Conservation (phyloP, 2,888 invertebrate genomes). For the Anticlea derivata region DNA sequence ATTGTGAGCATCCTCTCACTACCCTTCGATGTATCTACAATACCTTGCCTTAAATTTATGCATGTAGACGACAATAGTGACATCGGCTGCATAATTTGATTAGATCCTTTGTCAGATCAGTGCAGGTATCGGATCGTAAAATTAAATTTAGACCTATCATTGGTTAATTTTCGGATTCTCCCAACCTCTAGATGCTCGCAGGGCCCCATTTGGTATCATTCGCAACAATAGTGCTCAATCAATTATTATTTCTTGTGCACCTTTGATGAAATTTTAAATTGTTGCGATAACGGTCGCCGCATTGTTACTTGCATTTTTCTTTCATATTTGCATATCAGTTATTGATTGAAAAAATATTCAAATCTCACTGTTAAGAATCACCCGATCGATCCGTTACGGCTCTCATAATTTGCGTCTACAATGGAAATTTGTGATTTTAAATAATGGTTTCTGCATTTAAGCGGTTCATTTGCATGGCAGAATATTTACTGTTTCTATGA, state of each 20-base stretch:
- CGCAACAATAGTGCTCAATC: slow-evolving; percentile 75
- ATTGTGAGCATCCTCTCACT: slow-evolving; percentile 64
- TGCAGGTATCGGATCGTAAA: slow-evolving; percentile 82
- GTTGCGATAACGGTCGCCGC: slow-evolving; percentile 78
- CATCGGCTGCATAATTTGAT: slow-evolving; percentile 83
- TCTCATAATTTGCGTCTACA: slow-evolving; percentile 63
- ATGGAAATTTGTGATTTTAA: slow-evolving; percentile 58
- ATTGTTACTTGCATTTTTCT: slow-evolving; percentile 68
- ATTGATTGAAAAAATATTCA: slow-evolving; percentile 83
- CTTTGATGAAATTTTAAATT: slow-evolving; percentile 80
- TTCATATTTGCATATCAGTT: slow-evolving; percentile 79
- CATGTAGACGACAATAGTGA: slow-evolving; percentile 75
- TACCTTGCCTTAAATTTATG: slow-evolving; percentile 78
- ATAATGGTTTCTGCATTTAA: slow-evolving; percentile 57
- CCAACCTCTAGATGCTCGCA: slow-evolving; percentile 66
- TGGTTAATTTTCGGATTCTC: slow-evolving; percentile 82
- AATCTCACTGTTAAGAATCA: slow-evolving; percentile 69
- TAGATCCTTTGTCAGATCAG: slow-evolving; percentile 74
- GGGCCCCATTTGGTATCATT: slow-evolving; percentile 67
- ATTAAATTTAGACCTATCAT: slow-evolving; percentile 82
- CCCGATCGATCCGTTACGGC: slow-evolving; percentile 78
- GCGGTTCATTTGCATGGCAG: slow-evolving; percentile 50
- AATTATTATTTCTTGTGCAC: slow-evolving; percentile 80
- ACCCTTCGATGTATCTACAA: slow-evolving; percentile 75
- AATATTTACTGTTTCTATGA: slow-evolving; percentile 39